Evolutionary conservation across 2,888 invertebrate genomes (phyloP), one percentile per base, ranked within the genome.

Genomic region (Melipona beecheii): DNA sequence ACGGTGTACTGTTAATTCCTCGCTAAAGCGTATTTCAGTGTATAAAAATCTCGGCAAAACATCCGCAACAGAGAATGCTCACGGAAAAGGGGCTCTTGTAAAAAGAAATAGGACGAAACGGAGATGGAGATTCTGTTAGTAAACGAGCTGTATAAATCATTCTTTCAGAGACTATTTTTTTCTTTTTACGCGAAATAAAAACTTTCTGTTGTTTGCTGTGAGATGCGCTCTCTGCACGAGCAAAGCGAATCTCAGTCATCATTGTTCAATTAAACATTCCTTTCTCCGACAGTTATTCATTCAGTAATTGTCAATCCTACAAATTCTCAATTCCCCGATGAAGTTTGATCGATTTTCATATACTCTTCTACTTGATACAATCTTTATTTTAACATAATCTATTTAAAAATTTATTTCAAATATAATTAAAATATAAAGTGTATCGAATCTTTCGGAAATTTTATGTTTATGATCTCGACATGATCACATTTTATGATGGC

Each of bases 61-160:
- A 49, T 52, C 0, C 2, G 56, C 13, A 19, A 54, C 21, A 17
- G 58, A 50, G 36, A 66, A 49, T 21, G 27, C 31, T 66, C 36
- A 19, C 31, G 17, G 31, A 19, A 54, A 58, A 58, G n/a, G 13
- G 4, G 56, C 6, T 43, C 56, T 49, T 15, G 13, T 66, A 27
- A 27, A 54, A 19, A 17, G n/a, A 68, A 27, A 56, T 21, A 36
- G 21, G 21, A 21, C 15, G 5, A n/a, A 54, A 43, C 43, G 43
- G 43, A 43, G 43, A 43, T 43, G 43, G 19, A 65, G 54, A 19
- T 43, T 13, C n/a, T 49, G 56, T 58, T 66, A 3, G 49, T 75
- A 68, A 58, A 68, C 49, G 65, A 54, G 21, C 27, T 21, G 19
- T 36, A 24, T 66, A 75, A 75, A 66, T 66, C 75, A 75, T 66